These are phyloP conservation scores for Trachelus stipa DNA, from an alignment of 2,888 invertebrate species.

Conservation along the genomic window DNA sequence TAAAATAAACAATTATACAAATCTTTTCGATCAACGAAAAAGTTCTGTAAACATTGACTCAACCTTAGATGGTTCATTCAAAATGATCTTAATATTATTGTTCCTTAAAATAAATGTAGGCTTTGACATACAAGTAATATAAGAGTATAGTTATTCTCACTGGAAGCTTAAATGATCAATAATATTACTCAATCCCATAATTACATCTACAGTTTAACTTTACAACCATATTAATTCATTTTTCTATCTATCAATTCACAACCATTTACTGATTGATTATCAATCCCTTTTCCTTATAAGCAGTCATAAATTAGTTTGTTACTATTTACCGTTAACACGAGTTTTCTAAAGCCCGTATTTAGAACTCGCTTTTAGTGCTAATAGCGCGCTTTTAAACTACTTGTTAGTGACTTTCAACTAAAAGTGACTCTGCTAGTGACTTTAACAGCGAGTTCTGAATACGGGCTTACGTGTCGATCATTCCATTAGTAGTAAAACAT, in stretches of 20 bases:
- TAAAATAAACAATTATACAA: not conserved
- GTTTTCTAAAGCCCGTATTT: not conserved
- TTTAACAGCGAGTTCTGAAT: no score
- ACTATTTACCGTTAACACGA: not conserved
- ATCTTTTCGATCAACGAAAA: not conserved
- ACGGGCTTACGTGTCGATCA: not conserved
- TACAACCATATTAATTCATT: not conserved
- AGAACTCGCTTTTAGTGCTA: no score
- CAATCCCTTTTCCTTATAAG: not conserved
- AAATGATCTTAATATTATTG: not conserved
- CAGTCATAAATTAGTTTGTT: not conserved
- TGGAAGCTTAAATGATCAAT: not conserved
- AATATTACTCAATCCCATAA: not conserved
- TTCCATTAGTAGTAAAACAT: no score
- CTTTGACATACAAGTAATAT: not conserved
- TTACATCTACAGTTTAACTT: not conserved
- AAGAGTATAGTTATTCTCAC: not conserved
- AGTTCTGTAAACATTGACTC: not conserved
- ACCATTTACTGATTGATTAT: not conserved
- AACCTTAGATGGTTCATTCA: not conserved
- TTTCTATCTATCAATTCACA: not conserved
- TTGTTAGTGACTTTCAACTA: no score
- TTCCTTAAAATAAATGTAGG: not conserved
- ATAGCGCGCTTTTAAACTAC: no score
- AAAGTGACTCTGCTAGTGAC: no score